Evolutionary conservation across 2,113 vertebrate species (phyloP).

Genomic region (Nematolebias whitei): DNA sequence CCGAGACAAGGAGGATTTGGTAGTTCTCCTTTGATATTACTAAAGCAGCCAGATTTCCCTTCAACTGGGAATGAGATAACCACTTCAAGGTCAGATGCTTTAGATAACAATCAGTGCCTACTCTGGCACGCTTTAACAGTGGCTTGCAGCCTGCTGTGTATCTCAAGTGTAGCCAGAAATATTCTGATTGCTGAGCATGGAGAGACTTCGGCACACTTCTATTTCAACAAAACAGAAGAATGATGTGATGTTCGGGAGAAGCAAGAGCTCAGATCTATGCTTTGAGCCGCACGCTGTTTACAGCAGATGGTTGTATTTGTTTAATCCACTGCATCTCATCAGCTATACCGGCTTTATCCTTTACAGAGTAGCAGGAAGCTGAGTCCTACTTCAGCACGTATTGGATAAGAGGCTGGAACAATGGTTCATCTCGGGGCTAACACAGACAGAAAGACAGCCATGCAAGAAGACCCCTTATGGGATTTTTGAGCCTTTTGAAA

Average conservation of each 20-base stretch:
- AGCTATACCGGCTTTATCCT: constrained; percentile 16
- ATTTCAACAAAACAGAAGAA: constrained; percentile 32
- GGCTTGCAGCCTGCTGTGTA: constrained; percentile 40
- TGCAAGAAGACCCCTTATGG: neutral
- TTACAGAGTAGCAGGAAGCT: neutral
- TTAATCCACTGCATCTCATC: constrained; percentile 22
- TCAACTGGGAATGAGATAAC: constrained; percentile 66
- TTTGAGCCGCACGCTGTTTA: constrained; percentile 35
- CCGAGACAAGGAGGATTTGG: constrained; percentile 63
- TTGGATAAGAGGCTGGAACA: neutral
- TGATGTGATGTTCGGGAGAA: constrained; percentile 18
- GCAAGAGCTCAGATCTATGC: constrained; percentile 19
- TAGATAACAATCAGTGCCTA: constrained; percentile 68
- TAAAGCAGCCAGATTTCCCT: constrained; percentile 55
- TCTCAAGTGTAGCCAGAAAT: constrained; percentile 48
- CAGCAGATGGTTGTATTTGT: constrained; percentile 44
- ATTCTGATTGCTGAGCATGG: constrained; percentile 39
- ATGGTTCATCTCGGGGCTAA: neutral
- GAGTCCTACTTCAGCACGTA: neutral
- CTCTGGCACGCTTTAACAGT: constrained; percentile 59
- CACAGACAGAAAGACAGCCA: neutral
- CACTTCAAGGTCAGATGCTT: constrained; percentile 72
- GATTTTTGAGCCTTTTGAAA: too few relatives aligned
- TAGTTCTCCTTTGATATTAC: constrained; percentile 60
- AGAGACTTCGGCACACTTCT: constrained; percentile 9